Evolutionary conservation across 2,113 vertebrate species (phyloP).

Genomic region (Pterocles burchelli): DNA sequence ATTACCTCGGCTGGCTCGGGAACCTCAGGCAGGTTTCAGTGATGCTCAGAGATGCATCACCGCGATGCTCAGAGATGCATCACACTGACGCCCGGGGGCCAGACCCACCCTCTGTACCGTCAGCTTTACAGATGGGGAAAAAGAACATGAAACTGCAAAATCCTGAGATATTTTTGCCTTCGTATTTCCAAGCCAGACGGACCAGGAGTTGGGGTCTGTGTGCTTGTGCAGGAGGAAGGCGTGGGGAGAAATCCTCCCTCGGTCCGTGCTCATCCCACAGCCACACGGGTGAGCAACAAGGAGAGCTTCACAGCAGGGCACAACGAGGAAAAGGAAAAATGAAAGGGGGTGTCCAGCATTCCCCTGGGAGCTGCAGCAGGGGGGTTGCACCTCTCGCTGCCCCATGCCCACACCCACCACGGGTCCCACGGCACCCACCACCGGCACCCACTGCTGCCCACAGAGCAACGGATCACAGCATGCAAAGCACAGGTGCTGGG

Average conservation of each 20-base stretch:
- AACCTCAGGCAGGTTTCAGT: background rate
- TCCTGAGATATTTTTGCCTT: background rate
- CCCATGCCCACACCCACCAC: too few relatives aligned
- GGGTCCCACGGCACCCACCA: too few relatives aligned
- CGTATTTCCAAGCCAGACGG: background rate
- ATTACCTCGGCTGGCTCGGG: background rate
- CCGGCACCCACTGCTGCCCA: background rate
- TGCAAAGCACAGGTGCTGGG: background rate
- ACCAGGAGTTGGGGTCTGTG: rapidly evolving
- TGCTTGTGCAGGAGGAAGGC: background rate
- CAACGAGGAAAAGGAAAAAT: background rate
- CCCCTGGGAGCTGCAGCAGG: background rate
- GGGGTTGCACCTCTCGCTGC: background rate
- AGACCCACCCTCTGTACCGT: background rate
- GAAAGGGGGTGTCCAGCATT: background rate
- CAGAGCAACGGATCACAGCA: background rate
- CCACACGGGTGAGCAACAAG: rapidly evolving
- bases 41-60: background rate
- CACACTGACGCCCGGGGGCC: background rate
- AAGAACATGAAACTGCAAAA: background rate
- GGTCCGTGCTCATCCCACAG: background rate
- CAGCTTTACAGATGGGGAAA: background rate
- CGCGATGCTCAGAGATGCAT: background rate
- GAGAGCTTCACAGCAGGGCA: background rate
- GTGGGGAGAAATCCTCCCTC: rapidly evolving